phyloP scores from a whole-genome alignment of 2,797 vertebrate genomes.

The Denticeps clupeoides region DNA sequence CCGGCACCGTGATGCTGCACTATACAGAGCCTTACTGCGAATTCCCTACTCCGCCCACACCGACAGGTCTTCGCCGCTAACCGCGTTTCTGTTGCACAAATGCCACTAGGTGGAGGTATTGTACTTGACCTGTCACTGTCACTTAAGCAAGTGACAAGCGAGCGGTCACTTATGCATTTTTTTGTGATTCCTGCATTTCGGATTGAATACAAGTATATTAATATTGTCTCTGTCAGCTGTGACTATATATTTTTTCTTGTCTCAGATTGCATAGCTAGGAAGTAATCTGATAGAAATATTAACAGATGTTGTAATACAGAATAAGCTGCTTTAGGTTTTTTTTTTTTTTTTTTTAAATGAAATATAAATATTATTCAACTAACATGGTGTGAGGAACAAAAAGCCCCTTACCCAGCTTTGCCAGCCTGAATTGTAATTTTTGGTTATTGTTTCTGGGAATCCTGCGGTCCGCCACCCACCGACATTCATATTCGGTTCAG shows the following conservation, averaged over 20 bases:
- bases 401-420: too few relatives aligned
- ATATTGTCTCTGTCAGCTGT: background rate
- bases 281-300: slow-evolving; percentile 13
- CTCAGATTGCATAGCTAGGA: background rate
- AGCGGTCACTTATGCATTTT: slow-evolving; percentile 13
- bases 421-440: too few relatives aligned
- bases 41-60: too few relatives aligned
- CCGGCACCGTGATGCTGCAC: too few relatives aligned
- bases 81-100: slow-evolving; percentile 3
- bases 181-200: slow-evolving; percentile 8
- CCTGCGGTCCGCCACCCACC: too few relatives aligned
- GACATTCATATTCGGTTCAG: too few relatives aligned
- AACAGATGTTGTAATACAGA: slow-evolving; percentile 20
- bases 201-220: slow-evolving; percentile 8
- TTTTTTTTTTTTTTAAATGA: slow-evolving; percentile 1
- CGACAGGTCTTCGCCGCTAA: background rate
- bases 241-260: background rate
- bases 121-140: slow-evolving; percentile 25
- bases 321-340: slow-evolving; percentile 30
- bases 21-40: slow-evolving; percentile 12
- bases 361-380: background rate
- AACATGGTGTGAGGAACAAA: too few relatives aligned
- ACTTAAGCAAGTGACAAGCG: too few relatives aligned
- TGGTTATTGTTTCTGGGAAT: too few relatives aligned
- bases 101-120: background rate